phyloP scores from a whole-genome alignment of 2,113 vertebrate genomes.

The Cryptoleucopteryx plumbea region DNA sequence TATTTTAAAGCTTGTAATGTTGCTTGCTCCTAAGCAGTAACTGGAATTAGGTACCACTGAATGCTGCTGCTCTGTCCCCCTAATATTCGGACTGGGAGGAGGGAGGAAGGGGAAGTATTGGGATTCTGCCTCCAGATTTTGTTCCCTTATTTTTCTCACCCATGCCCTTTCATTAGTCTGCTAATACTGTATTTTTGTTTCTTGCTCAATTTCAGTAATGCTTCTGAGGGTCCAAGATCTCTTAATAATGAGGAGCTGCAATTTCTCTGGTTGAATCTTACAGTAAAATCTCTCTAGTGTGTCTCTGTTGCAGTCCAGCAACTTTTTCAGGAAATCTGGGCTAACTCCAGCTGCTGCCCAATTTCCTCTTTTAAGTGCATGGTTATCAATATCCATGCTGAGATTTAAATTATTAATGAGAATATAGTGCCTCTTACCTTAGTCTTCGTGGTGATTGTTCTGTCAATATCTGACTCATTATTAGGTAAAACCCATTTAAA shows the following conservation, averaged over 20 bases:
- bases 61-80: neutral
- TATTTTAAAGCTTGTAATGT: neutral
- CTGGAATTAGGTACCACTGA: neutral
- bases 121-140: neutral
- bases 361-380: neutral
- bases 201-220: neutral
- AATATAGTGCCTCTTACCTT: conserved; percentile 28
- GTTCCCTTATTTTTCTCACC: neutral
- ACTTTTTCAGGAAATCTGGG: conserved; percentile 4
- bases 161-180: neutral
- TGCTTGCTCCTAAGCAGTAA: neutral
- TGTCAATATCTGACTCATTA: conserved; percentile 19
- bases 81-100: neutral
- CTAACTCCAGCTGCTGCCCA: neutral
- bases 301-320: neutral
- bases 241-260: neutral
- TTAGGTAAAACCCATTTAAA: conserved; percentile 41
- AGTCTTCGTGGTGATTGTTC: conserved; percentile 8
- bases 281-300: neutral
- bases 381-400: neutral
- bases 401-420: conserved; percentile 48
- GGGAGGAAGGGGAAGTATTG: neutral
- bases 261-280: neutral
- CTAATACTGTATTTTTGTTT: neutral
- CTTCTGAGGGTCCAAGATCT: neutral